Percentiles rank a stretch among this genome's conserved stretches.
These are phyloP conservation scores for Sarcoramphus papa DNA, from an alignment of 2,797 vertebrate genomes.

Conservation along the genomic window DNA sequence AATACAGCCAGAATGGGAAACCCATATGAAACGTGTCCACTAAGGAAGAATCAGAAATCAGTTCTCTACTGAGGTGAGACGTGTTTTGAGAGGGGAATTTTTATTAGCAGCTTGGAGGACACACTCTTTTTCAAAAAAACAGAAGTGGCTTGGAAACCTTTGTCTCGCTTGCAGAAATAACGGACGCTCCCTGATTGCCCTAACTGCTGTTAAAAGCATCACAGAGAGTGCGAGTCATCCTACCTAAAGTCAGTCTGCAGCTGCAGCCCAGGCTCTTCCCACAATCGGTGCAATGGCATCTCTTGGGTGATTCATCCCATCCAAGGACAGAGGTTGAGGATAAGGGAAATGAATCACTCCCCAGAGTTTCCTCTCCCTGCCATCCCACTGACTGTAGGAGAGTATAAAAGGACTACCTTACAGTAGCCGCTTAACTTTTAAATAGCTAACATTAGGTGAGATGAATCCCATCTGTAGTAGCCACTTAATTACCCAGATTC, in stretches of 20 bases:
- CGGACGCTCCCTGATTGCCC: neutral
- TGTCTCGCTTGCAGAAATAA: neutral
- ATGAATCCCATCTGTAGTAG: neutral
- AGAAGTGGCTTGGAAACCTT: neutral
- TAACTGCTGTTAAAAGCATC: neutral
- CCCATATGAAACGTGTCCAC: accelerated
- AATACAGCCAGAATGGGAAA: neutral
- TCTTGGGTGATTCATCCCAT: neutral
- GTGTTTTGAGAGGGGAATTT: neutral
- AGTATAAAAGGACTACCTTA: neutral
- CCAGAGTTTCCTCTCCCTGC: neutral
- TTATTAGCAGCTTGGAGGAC: neutral
- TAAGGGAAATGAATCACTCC: neutral
- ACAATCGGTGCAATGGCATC: neutral
- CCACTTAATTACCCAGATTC: neutral
- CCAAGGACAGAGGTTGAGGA: neutral
- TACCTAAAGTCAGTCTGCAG: neutral
- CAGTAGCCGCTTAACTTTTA: neutral
- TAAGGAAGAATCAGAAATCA: neutral
- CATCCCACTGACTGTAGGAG: neutral
- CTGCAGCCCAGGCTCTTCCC: neutral
- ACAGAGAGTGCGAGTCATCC: neutral
- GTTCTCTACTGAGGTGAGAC: neutral
- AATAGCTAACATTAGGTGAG: neutral
- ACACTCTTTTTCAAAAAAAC: neutral